Evolutionary conservation across 2,797 vertebrate genomes (phyloP).

Genomic region (Schizothorax lantsangensis): DNA sequence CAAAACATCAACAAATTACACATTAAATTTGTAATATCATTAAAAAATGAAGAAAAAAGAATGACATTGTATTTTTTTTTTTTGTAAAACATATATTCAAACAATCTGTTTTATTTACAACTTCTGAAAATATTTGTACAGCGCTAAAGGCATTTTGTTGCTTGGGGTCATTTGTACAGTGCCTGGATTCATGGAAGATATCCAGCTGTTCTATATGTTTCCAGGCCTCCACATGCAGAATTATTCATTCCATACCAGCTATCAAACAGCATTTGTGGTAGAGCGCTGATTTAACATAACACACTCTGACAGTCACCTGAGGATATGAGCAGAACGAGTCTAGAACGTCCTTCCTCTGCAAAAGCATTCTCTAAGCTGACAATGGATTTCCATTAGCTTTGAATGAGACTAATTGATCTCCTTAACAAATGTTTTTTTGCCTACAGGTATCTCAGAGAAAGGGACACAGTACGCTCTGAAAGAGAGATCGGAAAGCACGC

Average conservation of each 20-base stretch:
- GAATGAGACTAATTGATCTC: conserved; percentile 57
- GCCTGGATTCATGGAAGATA: background rate
- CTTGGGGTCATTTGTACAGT: background rate
- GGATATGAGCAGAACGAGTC: background rate
- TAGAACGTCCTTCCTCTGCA: background rate
- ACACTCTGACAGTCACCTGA: conserved; percentile 48
- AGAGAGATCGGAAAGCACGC: conserved; percentile 21
- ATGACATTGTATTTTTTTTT: too few relatives aligned
- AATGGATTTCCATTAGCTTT: conserved; percentile 57
- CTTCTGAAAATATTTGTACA: background rate
- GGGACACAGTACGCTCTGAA: conserved; percentile 1
- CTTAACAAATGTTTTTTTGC: conserved; percentile 39
- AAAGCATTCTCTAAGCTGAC: conserved; percentile 50
- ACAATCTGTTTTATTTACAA: background rate
- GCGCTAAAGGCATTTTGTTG: background rate
- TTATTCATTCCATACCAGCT: conserved; percentile 21
- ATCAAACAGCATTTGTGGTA: conserved; percentile 23
- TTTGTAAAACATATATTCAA: background rate
- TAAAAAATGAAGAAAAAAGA: too few relatives aligned
- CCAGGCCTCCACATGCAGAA: conserved; percentile 3
- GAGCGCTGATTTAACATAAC: conserved; percentile 39
- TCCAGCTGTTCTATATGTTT: conserved; percentile 15
- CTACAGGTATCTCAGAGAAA: conserved; percentile 30
- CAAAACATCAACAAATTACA: too few relatives aligned
- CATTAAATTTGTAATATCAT: too few relatives aligned